A percentile compares a stretch with the other conserved stretches of the same genome.
phyloP scores from a whole-genome alignment of 1,140 invertebrate species.

The Zaprionus tsacasi region DNA sequence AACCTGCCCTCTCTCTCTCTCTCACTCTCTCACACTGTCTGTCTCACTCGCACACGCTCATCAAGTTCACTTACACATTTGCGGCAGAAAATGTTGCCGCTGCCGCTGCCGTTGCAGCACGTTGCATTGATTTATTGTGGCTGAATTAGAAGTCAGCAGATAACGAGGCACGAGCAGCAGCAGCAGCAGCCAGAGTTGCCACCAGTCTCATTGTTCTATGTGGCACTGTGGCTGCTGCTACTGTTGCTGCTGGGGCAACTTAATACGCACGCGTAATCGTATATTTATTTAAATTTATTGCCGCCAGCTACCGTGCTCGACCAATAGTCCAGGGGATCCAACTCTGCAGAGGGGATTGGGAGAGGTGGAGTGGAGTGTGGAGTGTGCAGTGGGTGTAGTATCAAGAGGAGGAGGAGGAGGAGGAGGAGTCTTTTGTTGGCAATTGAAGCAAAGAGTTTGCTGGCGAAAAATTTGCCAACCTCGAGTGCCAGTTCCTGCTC shows the following conservation, averaged over 20 bases:
- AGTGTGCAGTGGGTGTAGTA: not conserved
- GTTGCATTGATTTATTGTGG: slow-evolving; percentile 81
- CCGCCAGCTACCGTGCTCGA: slow-evolving; percentile 62
- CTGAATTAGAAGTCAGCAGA: slow-evolving; percentile 82
- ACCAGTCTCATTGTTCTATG: slow-evolving; percentile 67
- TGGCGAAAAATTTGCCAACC: slow-evolving; percentile 48
- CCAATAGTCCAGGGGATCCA: slow-evolving; percentile 14
- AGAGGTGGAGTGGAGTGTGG: not conserved
- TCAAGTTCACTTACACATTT: slow-evolving; percentile 81
- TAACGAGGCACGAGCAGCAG: slow-evolving; percentile 65
- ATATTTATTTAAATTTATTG: slow-evolving; percentile 83
- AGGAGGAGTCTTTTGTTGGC: slow-evolving; percentile 14
- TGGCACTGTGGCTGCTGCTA: slow-evolving; percentile 15
- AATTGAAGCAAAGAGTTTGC: slow-evolving; percentile 28
- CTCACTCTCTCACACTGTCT: not conserved
- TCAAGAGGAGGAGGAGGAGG: not conserved
- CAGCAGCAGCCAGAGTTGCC: slow-evolving; percentile 15
- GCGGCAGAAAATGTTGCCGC: slow-evolving; percentile 75
- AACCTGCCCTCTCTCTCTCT: not conserved
- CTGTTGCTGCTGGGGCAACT: slow-evolving; percentile 62
- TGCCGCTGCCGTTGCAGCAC: slow-evolving; percentile 61
- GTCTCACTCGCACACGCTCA: slow-evolving; percentile 37
- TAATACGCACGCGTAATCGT: slow-evolving; percentile 83
- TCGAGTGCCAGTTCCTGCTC: not conserved
- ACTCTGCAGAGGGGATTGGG: not conserved